Evolutionary conservation across 30 jellyfish, hydroid and myxozoan genomes (phyloP).

Genomic region (Aurelia coerulea): DNA sequence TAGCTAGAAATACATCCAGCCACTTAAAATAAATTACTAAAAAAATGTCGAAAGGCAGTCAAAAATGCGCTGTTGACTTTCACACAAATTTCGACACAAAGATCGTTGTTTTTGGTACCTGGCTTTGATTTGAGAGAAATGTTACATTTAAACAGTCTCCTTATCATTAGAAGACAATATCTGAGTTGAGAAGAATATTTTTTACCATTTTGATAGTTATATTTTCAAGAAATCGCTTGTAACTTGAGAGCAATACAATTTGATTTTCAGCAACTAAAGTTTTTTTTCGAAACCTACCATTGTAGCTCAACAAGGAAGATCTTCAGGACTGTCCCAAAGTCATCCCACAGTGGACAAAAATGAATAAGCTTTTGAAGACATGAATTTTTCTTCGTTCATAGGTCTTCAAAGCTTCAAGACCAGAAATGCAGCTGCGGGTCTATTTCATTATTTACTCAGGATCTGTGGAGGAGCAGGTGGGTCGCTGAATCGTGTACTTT

Average conservation of each 20-base stretch:
- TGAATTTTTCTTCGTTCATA: neutral
- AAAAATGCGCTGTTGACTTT: neutral
- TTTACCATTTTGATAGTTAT: neutral
- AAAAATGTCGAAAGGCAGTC: neutral
- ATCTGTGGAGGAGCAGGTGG: constrained; percentile 98
- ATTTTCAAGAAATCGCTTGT: neutral
- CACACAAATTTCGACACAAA: no score
- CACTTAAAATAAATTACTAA: no score
- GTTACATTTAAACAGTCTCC: neutral
- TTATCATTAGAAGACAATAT: neutral
- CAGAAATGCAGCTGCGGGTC: constrained; percentile 89
- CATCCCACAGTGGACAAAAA: neutral
- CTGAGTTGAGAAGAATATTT: neutral
- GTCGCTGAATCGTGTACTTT: neutral
- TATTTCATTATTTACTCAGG: constrained; percentile 89
- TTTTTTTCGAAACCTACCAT: no score
- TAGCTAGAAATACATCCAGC: no score
- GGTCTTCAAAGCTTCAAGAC: constrained; percentile 94
- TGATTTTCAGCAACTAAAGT: neutral
- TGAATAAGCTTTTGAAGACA: neutral
- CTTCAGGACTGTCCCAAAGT: no score
- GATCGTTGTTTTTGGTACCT: no score
- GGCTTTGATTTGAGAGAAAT: no score
- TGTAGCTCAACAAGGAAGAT: no score
- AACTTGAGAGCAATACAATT: neutral